Base-by-base conservation (phyloP, 1,140 invertebrate species). In the Lithobius niger region DNA sequence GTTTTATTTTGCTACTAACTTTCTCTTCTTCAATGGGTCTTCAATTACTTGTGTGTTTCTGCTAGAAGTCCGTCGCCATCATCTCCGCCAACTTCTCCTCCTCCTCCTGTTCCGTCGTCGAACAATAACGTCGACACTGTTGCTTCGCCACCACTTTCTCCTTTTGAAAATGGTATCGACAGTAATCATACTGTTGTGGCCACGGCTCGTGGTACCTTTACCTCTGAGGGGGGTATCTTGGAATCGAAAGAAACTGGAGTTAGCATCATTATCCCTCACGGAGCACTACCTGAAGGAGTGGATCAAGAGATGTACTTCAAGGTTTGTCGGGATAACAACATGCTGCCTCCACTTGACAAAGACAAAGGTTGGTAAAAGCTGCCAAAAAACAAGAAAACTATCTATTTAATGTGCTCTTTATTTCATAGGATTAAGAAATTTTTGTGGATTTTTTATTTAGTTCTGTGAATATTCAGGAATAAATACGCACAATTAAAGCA, bases 231-330 rank as follows among this genome's bases (percentile, higher is more conserved):
- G 48, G 90, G 87, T 43, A 77, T 82, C 25, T 70, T 96, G 55
- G 79, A 84, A 59, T 90, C 86, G 64, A 78, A 84, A 58, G 81
- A 88, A 70, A 92, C 89, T 76, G 89, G 90, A 60, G 91, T 96
- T 27, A 86, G 82, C 51, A 72, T 96, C 55, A 79, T 86, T 61
- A 87, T 96, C 65, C 92, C 92, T 40, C 79, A 83, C 54, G 86
- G 86, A 56, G 91, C 92, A 27, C 81, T 95, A 59, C 78, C 82
- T 47, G 75, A 79, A 19, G 86, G 86, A 42, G 78, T 80, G 59
- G 78, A 81, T 60, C 88, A 94, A 75, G 88, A 94, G 72, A 84
- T 96, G 65, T 95, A 93, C 79, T 93, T 96, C 76, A 91, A 91
- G 68, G 89, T 96, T 58, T 79, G 77, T 64, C 66, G 73, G 54